Evolutionary conservation across 2,888 invertebrate species (phyloP), one percentile per base, ranked within the genome.

Genomic region (Uloborus plumipes): DNA sequence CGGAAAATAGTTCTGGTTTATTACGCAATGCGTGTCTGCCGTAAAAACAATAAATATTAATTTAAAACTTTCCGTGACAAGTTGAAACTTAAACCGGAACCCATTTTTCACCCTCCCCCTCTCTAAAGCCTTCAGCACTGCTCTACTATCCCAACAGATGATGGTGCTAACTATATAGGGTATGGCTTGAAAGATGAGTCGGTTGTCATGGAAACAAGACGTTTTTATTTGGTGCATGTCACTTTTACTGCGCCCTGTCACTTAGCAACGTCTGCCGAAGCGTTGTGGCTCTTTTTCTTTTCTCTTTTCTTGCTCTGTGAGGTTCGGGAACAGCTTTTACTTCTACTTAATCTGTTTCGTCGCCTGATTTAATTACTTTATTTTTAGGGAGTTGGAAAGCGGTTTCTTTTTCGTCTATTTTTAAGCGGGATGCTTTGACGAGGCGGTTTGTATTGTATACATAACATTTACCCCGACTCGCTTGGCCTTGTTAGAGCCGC

Each of bases 141-240:
- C 16, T 20, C 61, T 26, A 16, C 20, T 16, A 16, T 6, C 61
- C 61, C 61, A 26, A 16, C 26, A 26, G 61, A 62, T 62, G 61
- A 26, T 16, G 26, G 61, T 39, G 26, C 61, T 26, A 47, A 65
- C 65, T 65, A 65, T 65, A 65, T 65, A 65, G 65, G 65, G 65
- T 62, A 26, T 20, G 55, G 55, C 20, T 55, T 55, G 55, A 55
- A 20, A 26, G 31, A 26, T 62, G 61, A 62, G 61, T 18, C 47
- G 65, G 65, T 65, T 39, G 65, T 39, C 65, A 65, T 65, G 65
- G 65, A n/a, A 65, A 65, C 65, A 39, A 65, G 49, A 47, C 65
- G 16, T 39, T 39, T 39, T 65, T 65, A 39, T 65, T 65, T 64
- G 14, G 47, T 65, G n/a, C 47, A 31, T 65, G n/a, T 18, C 47